A percentile compares a stretch with the other conserved stretches of the same genome.
Conservation (phyloP, 2,888 invertebrate species). For the Calliopum simillimum region DNA sequence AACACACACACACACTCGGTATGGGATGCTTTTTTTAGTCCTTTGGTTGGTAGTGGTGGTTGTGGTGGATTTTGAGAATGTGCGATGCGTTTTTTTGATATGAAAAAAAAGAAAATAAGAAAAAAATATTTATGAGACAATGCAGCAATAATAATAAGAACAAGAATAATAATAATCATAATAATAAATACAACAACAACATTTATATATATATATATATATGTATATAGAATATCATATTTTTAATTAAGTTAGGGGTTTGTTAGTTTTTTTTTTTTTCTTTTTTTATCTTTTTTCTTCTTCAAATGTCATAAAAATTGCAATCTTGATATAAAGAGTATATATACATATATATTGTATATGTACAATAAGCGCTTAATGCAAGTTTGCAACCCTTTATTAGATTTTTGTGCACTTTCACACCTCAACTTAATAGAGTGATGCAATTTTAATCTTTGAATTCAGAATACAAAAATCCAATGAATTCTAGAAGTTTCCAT, state of each 20-base stretch:
- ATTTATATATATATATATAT: slow-evolving; percentile 5
- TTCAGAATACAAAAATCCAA: no score
- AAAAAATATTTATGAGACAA: slow-evolving; percentile 65
- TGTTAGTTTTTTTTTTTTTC: neutral
- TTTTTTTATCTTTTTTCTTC: neutral
- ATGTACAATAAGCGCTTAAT: slow-evolving; percentile 13
- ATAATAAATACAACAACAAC: slow-evolving; percentile 52
- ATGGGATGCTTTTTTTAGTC: slow-evolving; percentile 52
- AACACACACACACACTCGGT: slow-evolving; percentile 50
- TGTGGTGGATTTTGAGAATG: slow-evolving; percentile 54
- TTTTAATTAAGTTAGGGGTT: neutral
- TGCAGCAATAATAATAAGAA: slow-evolving; percentile 63
- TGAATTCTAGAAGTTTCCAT: no score
- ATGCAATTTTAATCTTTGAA: no score
- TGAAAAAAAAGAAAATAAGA: slow-evolving; percentile 64
- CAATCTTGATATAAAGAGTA: no score
- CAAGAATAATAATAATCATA: slow-evolving; percentile 57
- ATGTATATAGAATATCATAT: neutral
- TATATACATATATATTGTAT: no score
- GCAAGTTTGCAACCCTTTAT: neutral
- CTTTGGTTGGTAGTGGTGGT: slow-evolving; percentile 48
- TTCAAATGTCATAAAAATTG: neutral
- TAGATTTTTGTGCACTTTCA: no score
- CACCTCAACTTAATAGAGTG: no score
- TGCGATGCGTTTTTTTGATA: slow-evolving; percentile 56